Base-by-base conservation (phyloP, 2,888 invertebrate species). In the Rambutsinella grinnellia region DNA sequence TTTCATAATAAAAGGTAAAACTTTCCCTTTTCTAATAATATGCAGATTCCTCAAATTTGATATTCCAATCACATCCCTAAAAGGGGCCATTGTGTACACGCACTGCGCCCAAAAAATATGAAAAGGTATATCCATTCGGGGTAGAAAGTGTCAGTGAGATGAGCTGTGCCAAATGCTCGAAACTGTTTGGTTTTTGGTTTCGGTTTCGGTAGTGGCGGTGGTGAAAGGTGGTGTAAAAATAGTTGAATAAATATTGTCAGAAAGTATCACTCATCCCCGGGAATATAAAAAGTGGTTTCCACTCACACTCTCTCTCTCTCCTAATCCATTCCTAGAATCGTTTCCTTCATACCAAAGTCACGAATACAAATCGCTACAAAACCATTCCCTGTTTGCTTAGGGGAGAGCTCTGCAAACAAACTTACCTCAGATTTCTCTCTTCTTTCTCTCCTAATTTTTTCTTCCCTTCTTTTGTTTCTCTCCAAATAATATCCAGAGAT, bases 1-100 rank as follows among this genome's bases (percentile, higher is more conserved):
- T n/a, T n/a, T n/a, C n/a, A n/a, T n/a, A n/a, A n/a, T n/a, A n/a
- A n/a, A n/a, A n/a, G n/a, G n/a, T n/a, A n/a, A 49, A 17, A 19
- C n/a, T n/a, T 62, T 21, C 28, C 57, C 58, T 62, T 70, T 70
- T 65, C 63, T 72, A 72, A 72, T 72, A 72, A 72, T 72, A 72
- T 72, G 72, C 72, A 72, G 65, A 72, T 65, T 49, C 56, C 57
- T 72, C 21, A 23, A 57, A 72, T 72, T 65, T 72, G 72, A 36
- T 13, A 72, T 72, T 63, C 72, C 36, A 62, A 63, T 72, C 72
- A 58, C 57, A 58, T 58, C 36, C 61, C 26, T 36, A 23, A 2
- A 46, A 28, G 58, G 49, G 58, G 57, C 53, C 60, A 68, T 60
- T 60, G 68, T 68, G 58, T 10, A 36, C 36, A 36, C 36, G 36